Base-by-base conservation (phyloP, 2,888 invertebrate genomes). In the Xestia sexstrigata region DNA sequence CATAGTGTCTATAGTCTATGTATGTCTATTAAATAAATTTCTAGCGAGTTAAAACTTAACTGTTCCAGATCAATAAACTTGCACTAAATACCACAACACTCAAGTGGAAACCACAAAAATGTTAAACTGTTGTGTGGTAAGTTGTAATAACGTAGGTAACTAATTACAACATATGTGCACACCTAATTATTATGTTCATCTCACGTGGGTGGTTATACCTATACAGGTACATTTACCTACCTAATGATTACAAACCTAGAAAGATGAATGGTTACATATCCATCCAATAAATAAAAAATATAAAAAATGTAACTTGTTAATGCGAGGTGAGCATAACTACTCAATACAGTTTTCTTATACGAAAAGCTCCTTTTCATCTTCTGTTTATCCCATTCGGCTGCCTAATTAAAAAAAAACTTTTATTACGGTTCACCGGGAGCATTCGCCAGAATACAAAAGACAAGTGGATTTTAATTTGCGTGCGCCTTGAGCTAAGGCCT, bases 51-150 rank as follows among this genome's bases (percentile, higher is more conserved):
- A 13, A 45, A 45, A 47, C 55, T 63, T 4, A 78, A 60, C 52
- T 42, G 73, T 82, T 83, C 52, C 77, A 74, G 74, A 68, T 79
- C 77, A 79, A 70, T 83, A 74, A 68, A 52, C 74, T 35, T 71
- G 63, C 35, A 45, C 76, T 76, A 70, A 79, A 77, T 86, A 77
- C 62, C 74, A 30, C 58, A 63, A 75, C 39, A 62, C 58, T 62
- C 15, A 52, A 63, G 26, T 66, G 17, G 47, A 42, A 65, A 68
- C 67, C 47, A 72, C 85, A 78, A 79, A 78, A 78, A 79, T 79
- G 76, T 76, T 85, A 82, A 82, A 65, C 66, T 63, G 20, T 62
- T 63, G 42, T 82, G 78, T 71, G 35, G 70, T 81, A 67, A 67
- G 39, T 17, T 42, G 17, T 35, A 35, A 52, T 17, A 39, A 39